Percentiles rank a stretch among this genome's conserved stretches.
Conservation (phyloP, 2,113 vertebrate species). For the Paralichthys olivaceus region DNA sequence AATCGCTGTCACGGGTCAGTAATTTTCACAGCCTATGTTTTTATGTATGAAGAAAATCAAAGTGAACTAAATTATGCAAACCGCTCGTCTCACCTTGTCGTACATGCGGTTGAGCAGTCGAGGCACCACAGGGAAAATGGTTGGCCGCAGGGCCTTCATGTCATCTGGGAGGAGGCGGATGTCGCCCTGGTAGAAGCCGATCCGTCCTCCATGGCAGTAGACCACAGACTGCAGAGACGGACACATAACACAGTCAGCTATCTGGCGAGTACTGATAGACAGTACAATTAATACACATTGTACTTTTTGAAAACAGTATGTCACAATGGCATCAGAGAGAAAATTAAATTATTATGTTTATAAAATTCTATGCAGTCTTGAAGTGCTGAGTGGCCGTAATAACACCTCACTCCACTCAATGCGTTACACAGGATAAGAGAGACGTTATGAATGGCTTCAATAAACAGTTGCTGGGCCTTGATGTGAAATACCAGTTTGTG, state of each 20-base stretch:
- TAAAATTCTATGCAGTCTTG: neutral
- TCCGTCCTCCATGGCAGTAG: conserved; percentile 94
- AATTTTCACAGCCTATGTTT: neutral
- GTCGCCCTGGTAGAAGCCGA: conserved; percentile 98
- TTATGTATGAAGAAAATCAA: neutral
- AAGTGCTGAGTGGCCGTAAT: neutral
- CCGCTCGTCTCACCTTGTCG: conserved; percentile 87
- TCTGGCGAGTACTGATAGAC: neutral
- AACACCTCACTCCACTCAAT: neutral
- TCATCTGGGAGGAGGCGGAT: conserved; percentile 95
- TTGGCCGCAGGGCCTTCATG: conserved; percentile 93
- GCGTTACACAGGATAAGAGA: neutral
- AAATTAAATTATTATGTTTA: neutral
- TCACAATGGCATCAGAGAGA: neutral
- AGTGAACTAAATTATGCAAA: neutral
- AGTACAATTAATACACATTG: neutral
- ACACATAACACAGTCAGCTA: conserved; percentile 39
- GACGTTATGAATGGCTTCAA: neutral
- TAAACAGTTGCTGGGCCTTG: neutral
- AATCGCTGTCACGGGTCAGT: neutral
- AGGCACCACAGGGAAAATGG: conserved; percentile 97
- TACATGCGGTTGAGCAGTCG: conserved; percentile 98
- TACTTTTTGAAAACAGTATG: neutral
- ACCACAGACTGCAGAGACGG: conserved; percentile 88
- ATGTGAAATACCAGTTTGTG: neutral